Evolutionary conservation across 1,140 invertebrate genomes (phyloP), one percentile per base, ranked within the genome.

Genomic region (Orussus abietinus): DNA sequence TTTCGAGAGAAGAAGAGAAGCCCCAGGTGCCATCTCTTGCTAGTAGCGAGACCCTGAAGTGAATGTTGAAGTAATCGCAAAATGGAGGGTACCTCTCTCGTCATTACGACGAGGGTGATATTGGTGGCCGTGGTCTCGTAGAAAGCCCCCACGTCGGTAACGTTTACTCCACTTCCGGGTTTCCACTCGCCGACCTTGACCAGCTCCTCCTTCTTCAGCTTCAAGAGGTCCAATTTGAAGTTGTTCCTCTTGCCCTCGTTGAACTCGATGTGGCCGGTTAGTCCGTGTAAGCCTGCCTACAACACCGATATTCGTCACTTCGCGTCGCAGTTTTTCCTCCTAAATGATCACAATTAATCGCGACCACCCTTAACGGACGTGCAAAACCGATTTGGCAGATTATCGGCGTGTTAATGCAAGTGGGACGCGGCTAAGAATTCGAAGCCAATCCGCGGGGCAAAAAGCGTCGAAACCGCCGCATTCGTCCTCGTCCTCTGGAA

Each of bases 231-330:
- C 32, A 96, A 75, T 60, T 87, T 87, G 64, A 94, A 89, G 53
- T 88, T 85, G 15, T 78, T 85, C 33, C 93, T 75, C 44, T 81
- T 81, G 1, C 91, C 92, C 60, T 90, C 83, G 46, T 82, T 82
- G 72, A 97, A 96, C 45, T 90, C 80, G 31, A 97, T 83, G 21
- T 81, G 83, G 4, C 94, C 94, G 1, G 92, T 94, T 29, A 96
- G 69, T 0, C 93, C 93, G 51, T 86, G 78, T 30, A 88, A 78
- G 47, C 80, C 78, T 36, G 83, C 82, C 89, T 92, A 74, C 15
- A 67, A 70, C 38, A 15, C 36, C 20, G 3, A 33, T 22, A 13
- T 19, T 7, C 13, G 5, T 9, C 28, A 32, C 9, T 32, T 32
- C 31, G 9, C 2, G 9, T 17, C 4, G 3, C 7, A 32, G 17